Base-by-base conservation (phyloP, 37 sponge, comb jelly and placozoan genomes). In the Hexactinellida sp. region DNA sequence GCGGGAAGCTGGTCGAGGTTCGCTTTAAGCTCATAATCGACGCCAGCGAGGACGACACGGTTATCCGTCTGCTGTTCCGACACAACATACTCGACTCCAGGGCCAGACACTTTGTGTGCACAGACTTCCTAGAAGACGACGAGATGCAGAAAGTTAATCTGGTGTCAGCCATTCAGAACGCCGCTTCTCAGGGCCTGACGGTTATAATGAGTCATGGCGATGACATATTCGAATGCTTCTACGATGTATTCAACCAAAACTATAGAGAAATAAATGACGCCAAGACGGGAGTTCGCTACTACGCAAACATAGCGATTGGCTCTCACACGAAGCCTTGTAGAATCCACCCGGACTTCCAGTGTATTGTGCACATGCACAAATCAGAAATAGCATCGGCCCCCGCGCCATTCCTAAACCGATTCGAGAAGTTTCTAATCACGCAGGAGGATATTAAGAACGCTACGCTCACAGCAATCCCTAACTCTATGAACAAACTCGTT, bases 271-370 rank as follows among this genome's bases (percentile, higher is more conserved):
- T 94, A 76, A 93, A 92, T 85, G 90, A 93, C 86, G 88, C 90
- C 37, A 84, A 86, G 19, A 25, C 84, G 19, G 93, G 93, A 38
- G 86, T 86, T 7, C 85, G 91, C 1, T 94, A 87, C 88, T 94
- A 89, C 54, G 89, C 95, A 63, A 94, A 94, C 86, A 92, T 94
- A 86, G 92, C 95, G 54, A 94, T 94, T 76, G 95, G 95, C 0
- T 88, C 92, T 38, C 91, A 94, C 87, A 82, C 84, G 88, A 94
- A 92, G 55, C 95, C 91, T 0, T 92, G 91, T 82, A 82, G 92
- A 25, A 88, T 94, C 35, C 90, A 94, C 86, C 87, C 84, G 10
- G 83, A 89, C 35, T 94, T 94, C 38, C 91, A 94, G 83, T 94
- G 95, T 87, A 39, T 94, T 0, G 95, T 94, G 85, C 88, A 91